These are phyloP conservation scores for Catharus minimus DNA, from an alignment of 2,113 vertebrate species.

Conservation along the genomic window DNA sequence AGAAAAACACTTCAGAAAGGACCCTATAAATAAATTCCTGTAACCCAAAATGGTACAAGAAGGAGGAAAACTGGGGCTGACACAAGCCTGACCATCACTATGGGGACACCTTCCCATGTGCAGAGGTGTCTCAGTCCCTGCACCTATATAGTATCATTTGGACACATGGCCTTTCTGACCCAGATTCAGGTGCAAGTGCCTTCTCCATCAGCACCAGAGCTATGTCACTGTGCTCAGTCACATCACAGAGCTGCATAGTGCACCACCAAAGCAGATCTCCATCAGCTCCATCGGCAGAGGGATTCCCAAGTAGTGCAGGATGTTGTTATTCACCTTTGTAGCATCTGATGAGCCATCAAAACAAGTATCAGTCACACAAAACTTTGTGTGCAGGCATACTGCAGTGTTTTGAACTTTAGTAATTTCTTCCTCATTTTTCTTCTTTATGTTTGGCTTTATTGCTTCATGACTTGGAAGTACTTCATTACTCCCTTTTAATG, in stretches of 20 bases:
- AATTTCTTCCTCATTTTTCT: neutral
- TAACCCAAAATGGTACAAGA: neutral
- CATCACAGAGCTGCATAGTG: neutral
- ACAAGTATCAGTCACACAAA: neutral
- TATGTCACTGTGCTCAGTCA: fast-evolving
- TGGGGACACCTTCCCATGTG: neutral
- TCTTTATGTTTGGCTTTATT: neutral
- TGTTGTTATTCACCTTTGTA: neutral
- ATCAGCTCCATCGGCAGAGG: neutral
- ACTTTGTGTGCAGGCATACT: neutral
- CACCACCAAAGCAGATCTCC: neutral
- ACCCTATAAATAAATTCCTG: neutral
- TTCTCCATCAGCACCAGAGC: neutral
- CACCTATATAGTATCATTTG: neutral
- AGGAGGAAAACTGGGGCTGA: neutral
- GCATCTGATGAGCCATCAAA: neutral
- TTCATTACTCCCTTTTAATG: neutral
- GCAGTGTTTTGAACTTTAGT: neutral
- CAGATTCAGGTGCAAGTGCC: neutral
- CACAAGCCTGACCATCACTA: neutral
- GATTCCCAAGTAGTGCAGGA: neutral
- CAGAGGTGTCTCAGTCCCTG: neutral
- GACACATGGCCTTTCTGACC: neutral
- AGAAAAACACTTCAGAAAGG: neutral
- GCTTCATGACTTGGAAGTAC: neutral